Base-by-base conservation (phyloP, 2,797 vertebrate species). In the Diplodus puntazzo region DNA sequence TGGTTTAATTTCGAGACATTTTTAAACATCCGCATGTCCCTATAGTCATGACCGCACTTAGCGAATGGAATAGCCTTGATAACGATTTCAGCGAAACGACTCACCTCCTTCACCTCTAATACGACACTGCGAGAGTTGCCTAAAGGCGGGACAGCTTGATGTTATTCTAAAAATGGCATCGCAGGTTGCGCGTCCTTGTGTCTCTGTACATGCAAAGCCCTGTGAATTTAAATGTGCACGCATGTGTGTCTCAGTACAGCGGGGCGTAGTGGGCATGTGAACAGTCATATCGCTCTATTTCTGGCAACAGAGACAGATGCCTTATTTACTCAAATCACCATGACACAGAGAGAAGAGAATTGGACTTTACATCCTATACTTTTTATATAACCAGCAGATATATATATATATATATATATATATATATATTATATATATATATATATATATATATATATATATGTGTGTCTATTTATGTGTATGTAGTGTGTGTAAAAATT, bases 291-390 rank as follows among this genome's bases (percentile, higher is more conserved):
- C 82, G 83, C 62, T 81, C 88, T 93, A 94, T 92, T 94, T 93
- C 83, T 78, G 81, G 90, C 60, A 62, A 49, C 21, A 70, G 61
- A 73, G 75, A 84, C 93, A 93, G 93, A 93, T 93, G 92, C 80
- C 81, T 86, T 87, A 82, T 90, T 94, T 90, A 88, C 27, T 62
- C 84, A 89, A 88, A 88, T 85, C 84, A 84, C 86, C 67, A 87
- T 77, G 86, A 86, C 82, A 82, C 69, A 78, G 61, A 81, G 83
- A 54, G 72, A 54, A 76, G 75, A 81, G 72, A 77, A 46, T 64
- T 53, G 30, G 25, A 70, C 21, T 20, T 43, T 45, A 64, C n/a
- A 64, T 43, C 27, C 11, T 58, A 20, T 61, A 62, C 16, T 58
- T 23, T 63, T 20, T 67, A 43, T 27, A 14, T 25, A 49, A 39